Base-by-base conservation (phyloP, 1,140 invertebrate species). In the Drosophila auraria region DNA sequence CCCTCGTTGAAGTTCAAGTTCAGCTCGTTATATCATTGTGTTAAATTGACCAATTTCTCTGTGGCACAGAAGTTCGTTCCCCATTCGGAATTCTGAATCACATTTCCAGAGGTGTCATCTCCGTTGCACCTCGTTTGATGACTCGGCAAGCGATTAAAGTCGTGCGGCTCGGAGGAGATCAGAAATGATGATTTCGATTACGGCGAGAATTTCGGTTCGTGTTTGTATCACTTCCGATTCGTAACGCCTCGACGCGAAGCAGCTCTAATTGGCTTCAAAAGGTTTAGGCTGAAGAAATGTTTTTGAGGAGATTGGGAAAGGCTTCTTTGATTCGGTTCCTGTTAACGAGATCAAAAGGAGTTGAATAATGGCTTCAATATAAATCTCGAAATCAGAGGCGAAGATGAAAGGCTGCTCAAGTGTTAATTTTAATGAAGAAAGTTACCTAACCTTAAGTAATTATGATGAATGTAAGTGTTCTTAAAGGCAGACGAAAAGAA, bases 161-260 rank as follows among this genome's bases (percentile, higher is more conserved):
- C 47, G 50, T 59, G 68, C 30, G 42, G 58, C 47, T 45, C 47
- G 9, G 36, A 30, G n/a, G 20, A 44, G 42, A 63, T 63, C 60
- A 74, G 14, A 54, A 51, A 79, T 72, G 36, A 73, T 72, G 68
- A 73, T 59, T 72, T 72, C 54, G 69, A 73, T 73, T 54, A 27
- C 38, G 66, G 30, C 54, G 54, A 45, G 36, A 69, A 72, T 51
- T 30, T 17, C 20, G 36, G 25, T 63, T 63, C 77, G 47, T 64
- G 76, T 73, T 80, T 80, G 74, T 56, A 65, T 87, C 78, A 89
- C 84, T 87, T 87, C 84, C 84, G 84, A 89, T 89, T 81, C 56
- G 44, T 51, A 54, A 79, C 57, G 71, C 60, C 54, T 65, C 17
- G 53, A 38, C 47, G 60, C 58, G 63, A 69, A 59, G 45, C 38